Evolutionary conservation across 1,140 invertebrate genomes (phyloP), one percentile per base, ranked within the genome.

Genomic region (Archivesica marissinica): DNA sequence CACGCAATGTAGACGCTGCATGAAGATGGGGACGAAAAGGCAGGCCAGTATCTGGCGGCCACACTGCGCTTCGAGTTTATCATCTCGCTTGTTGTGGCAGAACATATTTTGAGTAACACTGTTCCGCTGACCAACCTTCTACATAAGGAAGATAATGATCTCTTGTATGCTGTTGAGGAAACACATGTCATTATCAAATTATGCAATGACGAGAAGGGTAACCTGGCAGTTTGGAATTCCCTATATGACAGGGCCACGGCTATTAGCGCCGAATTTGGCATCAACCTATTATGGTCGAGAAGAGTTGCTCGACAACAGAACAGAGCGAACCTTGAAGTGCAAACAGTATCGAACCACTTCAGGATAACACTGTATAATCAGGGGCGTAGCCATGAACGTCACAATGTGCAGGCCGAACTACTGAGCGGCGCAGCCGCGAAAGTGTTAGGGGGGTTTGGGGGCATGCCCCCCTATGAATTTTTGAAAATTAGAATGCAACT

Each of bases 261-360:
- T 54, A 25, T 52, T 35, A 39, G 33, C 72, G 28, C 72, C 4
- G 72, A 75, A 52, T 75, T 75, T 75, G 44, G 52, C 50, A 75
- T 50, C 17, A 4, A n/a, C 17, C 44, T 25, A 41, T 54, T n/a
- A 54, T 13, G 20, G 44, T 15, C 25, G 39, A 54, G 50, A 20
- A 54, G 20, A 54, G 50, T 23, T 54, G 50, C 15, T 20, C 50
- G 50, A 54, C 50, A 54, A 23, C 50, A 54, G 50, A 54, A 54
- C 50, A 54, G 50, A 54, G 50, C 50, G 4, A 54, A 54, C 50
- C 50, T 23, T 54, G 50, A 54, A 54, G 20, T 54, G 15, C 50
- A 54, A 54, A 54, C 50, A 23, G 6, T 54, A 23, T 54, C 50
- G 15, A 3, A 54, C 23, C 23, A 54, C 50, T 9, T n/a, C 50